Conservation (phyloP, 1,140 invertebrate genomes). For the Drosophila orosa region DNA sequence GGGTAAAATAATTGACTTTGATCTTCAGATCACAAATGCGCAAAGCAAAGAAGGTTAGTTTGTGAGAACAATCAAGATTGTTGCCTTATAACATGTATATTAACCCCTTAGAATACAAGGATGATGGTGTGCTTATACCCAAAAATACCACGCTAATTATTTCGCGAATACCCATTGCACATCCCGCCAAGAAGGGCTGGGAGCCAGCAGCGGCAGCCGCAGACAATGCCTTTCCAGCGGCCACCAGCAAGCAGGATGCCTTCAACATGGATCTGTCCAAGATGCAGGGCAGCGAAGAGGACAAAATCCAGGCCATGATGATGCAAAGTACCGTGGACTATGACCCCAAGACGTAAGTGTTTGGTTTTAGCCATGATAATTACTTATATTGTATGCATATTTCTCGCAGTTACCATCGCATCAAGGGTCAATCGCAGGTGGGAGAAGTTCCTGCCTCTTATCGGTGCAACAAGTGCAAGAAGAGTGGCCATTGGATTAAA, state of each 20-base stretch:
- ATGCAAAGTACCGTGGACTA: conserved; percentile 97
- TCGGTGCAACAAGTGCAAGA: conserved; percentile 96
- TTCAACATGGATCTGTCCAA: conserved; percentile 91
- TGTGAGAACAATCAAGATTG: no score
- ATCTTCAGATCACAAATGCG: conserved; percentile 98
- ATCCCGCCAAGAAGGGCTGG: conserved; percentile 90
- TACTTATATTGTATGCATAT: neutral
- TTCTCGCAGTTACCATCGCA: conserved; percentile 91
- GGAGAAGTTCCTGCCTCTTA: conserved; percentile 95
- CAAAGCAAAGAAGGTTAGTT: conserved; percentile 97
- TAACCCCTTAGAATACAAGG: conserved; percentile 90
- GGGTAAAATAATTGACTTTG: conserved; percentile 96
- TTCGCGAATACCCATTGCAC: conserved; percentile 93
- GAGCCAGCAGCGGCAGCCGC: conserved; percentile 81
- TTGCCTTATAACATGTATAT: neutral
- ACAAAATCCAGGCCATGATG: conserved; percentile 99
- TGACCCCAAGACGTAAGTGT: conserved; percentile 96
- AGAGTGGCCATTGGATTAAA: conserved; percentile 97
- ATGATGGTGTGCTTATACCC: conserved; percentile 95
- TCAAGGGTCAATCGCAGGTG: conserved; percentile 92
- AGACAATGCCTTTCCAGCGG: conserved; percentile 50
- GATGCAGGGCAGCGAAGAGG: conserved; percentile 96
- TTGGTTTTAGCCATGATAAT: conserved; percentile 87
- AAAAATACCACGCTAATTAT: conserved; percentile 99
- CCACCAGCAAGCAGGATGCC: conserved; percentile 50